Conservation (phyloP, 2,113 vertebrate species). For the Malurus elegans region DNA sequence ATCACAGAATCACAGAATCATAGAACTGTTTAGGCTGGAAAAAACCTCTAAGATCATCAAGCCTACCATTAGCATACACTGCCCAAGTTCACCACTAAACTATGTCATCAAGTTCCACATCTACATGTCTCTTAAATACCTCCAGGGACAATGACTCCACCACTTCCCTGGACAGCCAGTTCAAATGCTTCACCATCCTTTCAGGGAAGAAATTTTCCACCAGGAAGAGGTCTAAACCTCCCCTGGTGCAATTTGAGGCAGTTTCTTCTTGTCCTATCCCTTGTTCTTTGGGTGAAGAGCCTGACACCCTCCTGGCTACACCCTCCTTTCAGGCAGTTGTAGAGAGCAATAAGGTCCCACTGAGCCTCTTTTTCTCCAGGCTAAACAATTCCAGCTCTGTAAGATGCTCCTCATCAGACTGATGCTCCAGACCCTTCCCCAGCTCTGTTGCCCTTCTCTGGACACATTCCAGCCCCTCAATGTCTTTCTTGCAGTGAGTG, state of each 20-base stretch:
- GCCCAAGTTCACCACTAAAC: not conserved
- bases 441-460: not conserved
- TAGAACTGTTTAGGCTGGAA: not conserved
- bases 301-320: accelerated
- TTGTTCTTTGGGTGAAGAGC: not conserved
- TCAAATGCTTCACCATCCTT: not conserved
- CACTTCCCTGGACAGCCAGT: not conserved
- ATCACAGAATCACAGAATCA: not conserved
- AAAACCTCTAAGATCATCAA: not conserved
- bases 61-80: not conserved
- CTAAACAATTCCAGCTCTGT: not conserved
- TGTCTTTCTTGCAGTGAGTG: not conserved
- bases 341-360: accelerated
- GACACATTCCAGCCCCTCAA: not conserved
- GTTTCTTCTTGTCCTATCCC: not conserved
- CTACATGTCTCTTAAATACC: not conserved
- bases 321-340: not conserved
- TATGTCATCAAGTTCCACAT: not conserved
- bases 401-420: not conserved
- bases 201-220: not conserved
- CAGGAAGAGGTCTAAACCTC: not conserved
- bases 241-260: not conserved
- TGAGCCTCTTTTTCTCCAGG: not conserved
- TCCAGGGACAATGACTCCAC: not conserved
- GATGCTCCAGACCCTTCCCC: not conserved